phyloP scores from a whole-genome alignment of 2,797 vertebrate genomes.

The Masticophis lateralis region DNA sequence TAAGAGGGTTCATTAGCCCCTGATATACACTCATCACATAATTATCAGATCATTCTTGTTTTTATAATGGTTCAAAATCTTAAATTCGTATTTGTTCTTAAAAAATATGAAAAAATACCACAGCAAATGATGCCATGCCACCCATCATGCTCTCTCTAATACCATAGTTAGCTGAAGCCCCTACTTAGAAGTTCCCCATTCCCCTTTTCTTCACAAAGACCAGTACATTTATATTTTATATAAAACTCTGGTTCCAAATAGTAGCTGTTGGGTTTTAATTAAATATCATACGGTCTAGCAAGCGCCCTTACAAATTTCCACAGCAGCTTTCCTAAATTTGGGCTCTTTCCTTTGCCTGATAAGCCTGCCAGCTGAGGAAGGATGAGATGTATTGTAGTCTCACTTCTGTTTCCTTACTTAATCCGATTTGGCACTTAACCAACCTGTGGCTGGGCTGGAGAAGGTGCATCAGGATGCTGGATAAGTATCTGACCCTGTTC shows the following conservation, averaged over 20 bases:
- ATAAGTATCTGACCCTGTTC: conserved; percentile 90
- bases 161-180: background rate
- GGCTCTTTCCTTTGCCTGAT: background rate
- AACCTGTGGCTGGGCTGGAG: conserved; percentile 94
- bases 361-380: background rate
- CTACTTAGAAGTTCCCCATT: background rate
- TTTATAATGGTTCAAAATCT: background rate
- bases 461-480: conserved; percentile 89
- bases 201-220: background rate
- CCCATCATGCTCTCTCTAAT: background rate
- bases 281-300: background rate
- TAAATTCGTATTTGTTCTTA: background rate
- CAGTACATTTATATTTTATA: background rate
- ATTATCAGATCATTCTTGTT: background rate
- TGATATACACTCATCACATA: background rate
- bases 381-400: background rate
- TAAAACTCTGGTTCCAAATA: background rate
- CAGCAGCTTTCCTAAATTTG: background rate
- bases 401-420: background rate
- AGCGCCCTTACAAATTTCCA: background rate
- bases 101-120: background rate
- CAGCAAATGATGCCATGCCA: background rate
- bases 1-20: background rate
- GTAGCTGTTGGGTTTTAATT: background rate
- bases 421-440: background rate